Evolutionary conservation across 2,113 vertebrate species (phyloP), one percentile per base, ranked within the genome.

Genomic region (Lepidothrix coronata): DNA sequence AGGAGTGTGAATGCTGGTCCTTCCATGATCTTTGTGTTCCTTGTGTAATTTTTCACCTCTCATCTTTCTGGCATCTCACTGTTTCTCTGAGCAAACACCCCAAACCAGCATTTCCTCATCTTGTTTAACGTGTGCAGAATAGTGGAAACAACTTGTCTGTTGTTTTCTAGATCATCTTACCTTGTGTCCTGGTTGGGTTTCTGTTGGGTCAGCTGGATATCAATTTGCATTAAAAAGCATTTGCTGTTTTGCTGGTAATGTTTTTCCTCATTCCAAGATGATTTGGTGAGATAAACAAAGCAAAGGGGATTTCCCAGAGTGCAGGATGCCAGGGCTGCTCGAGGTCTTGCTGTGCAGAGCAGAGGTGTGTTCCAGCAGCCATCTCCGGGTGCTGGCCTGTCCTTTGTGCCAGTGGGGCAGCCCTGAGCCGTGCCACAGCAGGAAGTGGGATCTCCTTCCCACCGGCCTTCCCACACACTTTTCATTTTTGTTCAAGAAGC

Each of bases 361-460:
- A 37, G 76, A 21, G 11, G 0, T 18, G 5, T 54, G 72, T 58
- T 51, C 16, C 6, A 23, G 52, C 54, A 20, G 59, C 13, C 7
- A 1, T 8, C 63, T 15, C 54, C 48, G 15, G 14, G 25, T 0
- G 0, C 52, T 21, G 17, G 54, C 67, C 43, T 30, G 5, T 37
- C 35, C n/a, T 12, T 2, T 20, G 35, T 48, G 48, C 4, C 9
- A 41, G 11, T 2, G 52, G 61, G 28, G 28, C n/a, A 49, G 39
- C 49, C 8, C 28, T 31, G 28, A 18, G 11, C 52, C 0, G 0
- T 17, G 25, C 75, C 6, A 2, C 0, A 0, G 16, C 11, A 22
- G 21, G 23, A 31, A 5, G 8, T 1, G 3, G 33, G 3, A 15
- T 49, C 35, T 68, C 43, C 52, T 46, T 35, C 65, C n/a, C 5